Evolutionary conservation across 2,797 vertebrate genomes (phyloP).

Genomic region (Eulemur albifrons): DNA sequence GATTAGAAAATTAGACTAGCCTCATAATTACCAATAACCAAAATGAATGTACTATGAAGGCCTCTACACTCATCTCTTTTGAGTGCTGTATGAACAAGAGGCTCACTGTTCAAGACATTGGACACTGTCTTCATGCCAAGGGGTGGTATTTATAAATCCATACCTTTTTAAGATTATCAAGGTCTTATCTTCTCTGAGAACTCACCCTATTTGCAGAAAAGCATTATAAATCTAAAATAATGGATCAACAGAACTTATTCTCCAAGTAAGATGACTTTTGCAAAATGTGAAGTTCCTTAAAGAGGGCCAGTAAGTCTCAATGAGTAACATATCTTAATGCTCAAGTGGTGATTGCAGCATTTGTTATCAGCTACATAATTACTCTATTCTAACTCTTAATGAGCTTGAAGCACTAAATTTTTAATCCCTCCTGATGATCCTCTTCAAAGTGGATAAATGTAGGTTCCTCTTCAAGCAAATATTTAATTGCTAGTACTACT

Average conservation of each 20-base stretch:
- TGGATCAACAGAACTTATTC: neutral
- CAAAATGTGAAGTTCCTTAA: neutral
- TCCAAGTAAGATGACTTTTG: neutral
- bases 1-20: neutral
- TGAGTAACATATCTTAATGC: neutral
- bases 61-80: neutral
- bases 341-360: neutral
- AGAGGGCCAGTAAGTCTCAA: neutral
- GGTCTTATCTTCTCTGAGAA: conserved; percentile 18
- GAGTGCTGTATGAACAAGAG: neutral
- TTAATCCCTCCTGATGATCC: conserved; percentile 56
- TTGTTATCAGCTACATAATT: conserved; percentile 49
- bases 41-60: neutral
- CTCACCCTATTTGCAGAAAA: neutral
- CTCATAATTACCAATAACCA: neutral
- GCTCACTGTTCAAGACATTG: neutral
- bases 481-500: neutral
- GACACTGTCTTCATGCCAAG: neutral
- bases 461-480: conserved; percentile 19
- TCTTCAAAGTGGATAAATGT: conserved; percentile 62
- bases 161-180: neutral
- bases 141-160: neutral
- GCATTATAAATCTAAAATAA: neutral
- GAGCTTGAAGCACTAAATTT: conserved; percentile 57
- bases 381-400: conserved; percentile 52